Conservation (phyloP, 1,140 invertebrate species). For the Adelges cooleyi region DNA sequence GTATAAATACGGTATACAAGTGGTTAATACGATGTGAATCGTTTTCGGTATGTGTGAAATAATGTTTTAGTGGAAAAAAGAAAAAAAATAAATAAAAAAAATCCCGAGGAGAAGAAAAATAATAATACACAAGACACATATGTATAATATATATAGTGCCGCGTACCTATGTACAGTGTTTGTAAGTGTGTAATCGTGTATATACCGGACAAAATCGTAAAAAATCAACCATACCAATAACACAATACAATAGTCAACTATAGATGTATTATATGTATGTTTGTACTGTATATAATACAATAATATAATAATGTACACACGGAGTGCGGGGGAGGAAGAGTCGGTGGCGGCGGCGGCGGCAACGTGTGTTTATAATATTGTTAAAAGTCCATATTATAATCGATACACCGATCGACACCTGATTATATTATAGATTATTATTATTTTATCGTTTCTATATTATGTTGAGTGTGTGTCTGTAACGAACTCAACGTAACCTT, state of each 20-base stretch:
- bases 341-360: neutral
- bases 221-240: constrained; percentile 17
- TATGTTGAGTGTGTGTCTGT: too few species aligned
- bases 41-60: constrained; percentile 16
- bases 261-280: too few species aligned
- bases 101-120: neutral
- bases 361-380: constrained; percentile 12
- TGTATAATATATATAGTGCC: neutral
- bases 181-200: neutral
- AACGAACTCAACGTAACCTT: constrained; percentile 6
- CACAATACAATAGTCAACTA: too few species aligned
- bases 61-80: neutral
- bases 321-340: neutral
- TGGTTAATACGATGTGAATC: constrained; percentile 5
- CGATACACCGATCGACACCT: neutral
- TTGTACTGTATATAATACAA: too few species aligned
- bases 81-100: neutral
- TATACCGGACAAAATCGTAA: constrained; percentile 21
- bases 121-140: neutral
- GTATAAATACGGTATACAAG: neutral
- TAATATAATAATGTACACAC: neutral
- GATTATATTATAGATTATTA: neutral
- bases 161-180: neutral
- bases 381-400: constrained; percentile 3
- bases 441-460: too few species aligned